Percentiles rank a stretch among this genome's conserved stretches.
Evolutionary conservation across 2,113 vertebrate species (phyloP).

Genomic region (Coturnix japonica): DNA sequence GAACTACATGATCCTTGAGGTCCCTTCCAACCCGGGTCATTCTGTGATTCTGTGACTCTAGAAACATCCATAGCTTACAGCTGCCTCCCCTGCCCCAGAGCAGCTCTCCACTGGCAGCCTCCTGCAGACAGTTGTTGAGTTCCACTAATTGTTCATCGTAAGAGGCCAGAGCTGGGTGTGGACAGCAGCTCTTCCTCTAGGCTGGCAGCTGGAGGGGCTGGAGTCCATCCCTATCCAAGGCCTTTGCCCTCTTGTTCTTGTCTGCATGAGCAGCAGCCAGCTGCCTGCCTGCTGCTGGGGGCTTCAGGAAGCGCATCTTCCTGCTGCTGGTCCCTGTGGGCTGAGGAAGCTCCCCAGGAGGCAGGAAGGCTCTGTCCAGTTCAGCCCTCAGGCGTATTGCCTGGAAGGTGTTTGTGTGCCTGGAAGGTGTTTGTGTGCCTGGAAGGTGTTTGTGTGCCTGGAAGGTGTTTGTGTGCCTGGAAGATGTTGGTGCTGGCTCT

Average conservation of each 20-base stretch:
- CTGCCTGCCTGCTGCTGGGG: background rate
- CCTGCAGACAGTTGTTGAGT: background rate
- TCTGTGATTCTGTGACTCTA: too few species aligned
- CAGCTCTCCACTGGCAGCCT: background rate
- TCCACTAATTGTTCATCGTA: background rate
- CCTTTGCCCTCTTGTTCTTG: background rate
- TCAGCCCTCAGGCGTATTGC: fast-evolving
- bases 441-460: too few species aligned
- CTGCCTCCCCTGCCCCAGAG: background rate
- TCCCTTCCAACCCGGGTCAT: too few species aligned
- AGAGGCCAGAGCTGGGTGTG: background rate
- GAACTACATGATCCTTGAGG: too few species aligned
- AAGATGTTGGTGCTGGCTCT: background rate
- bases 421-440: background rate
- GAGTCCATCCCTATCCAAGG: background rate
- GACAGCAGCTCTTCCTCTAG: background rate
- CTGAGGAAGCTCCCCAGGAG: background rate
- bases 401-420: too few species aligned
- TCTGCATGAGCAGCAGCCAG: fast-evolving
- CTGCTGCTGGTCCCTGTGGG: background rate
- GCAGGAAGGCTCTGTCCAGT: background rate
- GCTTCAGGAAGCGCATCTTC: background rate
- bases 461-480: background rate
- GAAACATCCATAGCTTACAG: too few species aligned
- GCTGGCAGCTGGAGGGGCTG: background rate